A percentile compares a stretch with the other conserved stretches of the same genome.
Conservation (phyloP, 2,888 invertebrate species). For the Sipha maydis region DNA sequence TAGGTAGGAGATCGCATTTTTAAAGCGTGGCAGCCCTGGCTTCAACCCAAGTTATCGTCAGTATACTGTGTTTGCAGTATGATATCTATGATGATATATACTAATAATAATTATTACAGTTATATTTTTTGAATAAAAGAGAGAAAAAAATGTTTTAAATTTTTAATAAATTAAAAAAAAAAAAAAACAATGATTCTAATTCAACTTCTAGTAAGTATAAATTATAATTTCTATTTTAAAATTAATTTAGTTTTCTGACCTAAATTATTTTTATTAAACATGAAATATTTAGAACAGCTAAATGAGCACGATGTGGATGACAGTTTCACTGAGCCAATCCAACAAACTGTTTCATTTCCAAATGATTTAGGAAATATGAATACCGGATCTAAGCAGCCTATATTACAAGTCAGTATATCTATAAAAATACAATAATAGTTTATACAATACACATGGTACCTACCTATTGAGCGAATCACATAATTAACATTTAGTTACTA, state of each 20-base stretch:
- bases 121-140: neutral
- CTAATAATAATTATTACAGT: too few species aligned
- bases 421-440: neutral
- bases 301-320: neutral
- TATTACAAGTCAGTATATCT: conserved; percentile 16
- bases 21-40: too few species aligned
- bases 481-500: neutral
- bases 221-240: neutral
- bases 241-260: neutral
- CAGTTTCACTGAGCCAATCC: neutral
- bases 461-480: neutral
- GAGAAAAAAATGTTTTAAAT: neutral
- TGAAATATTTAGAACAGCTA: neutral
- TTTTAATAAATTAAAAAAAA: conserved; percentile 1
- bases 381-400: neutral
- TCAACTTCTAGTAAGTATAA: neutral
- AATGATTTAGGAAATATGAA: neutral
- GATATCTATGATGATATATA: too few species aligned
- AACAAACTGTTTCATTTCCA: neutral
- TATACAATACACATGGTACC: neutral
- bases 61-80: too few species aligned
- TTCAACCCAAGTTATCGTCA: too few species aligned
- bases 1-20: too few species aligned
- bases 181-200: neutral
- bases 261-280: neutral